Evolutionary conservation across 2,797 vertebrate species (phyloP), one percentile per base, ranked within the genome.

Genomic region (Pipistrellus pipistrellus): DNA sequence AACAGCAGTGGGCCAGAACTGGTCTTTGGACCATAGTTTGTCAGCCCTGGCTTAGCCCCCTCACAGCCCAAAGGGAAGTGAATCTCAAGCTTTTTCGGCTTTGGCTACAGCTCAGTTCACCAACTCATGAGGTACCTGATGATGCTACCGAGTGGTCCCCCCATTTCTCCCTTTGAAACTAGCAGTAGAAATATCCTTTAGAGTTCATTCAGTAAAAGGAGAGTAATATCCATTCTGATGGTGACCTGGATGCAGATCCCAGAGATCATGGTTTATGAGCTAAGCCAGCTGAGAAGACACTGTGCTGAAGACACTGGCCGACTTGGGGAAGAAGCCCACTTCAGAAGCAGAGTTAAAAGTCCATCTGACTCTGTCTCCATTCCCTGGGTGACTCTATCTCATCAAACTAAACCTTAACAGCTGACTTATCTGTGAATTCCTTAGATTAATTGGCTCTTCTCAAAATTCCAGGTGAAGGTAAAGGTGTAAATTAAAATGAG

Each of bases 401-500:
- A 57, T 91, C 81, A 84, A 38, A 76, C 64, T 66, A 85, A 85
- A 59, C 15, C 20, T n/a, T 76, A 93, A 83, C 8, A 93, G 35
- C 32, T 84, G 59, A 87, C 87, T 93, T 87, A 53, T 85, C 55
- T 92, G 23, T 85, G 77, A 82, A 48, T 77, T 87, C n/a, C 62
- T n/a, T 85, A 14, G 32, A 76, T 68, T 88, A 41, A 48, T 81
- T 90, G 55, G 46, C 59, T 71, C 23, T 91, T 90, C 41, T 85
- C 59, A 87, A 21, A 80, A 92, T 95, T 73, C 44, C 32, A 78
- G 62, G 27, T 82, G 80, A 82, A 94, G 30, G 20, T 57, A 86
- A 51, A 18, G 68, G 12, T 75, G 5, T 75, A 90, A 21, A 68
- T 86, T 59, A 38, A 95, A 91, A 85, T 88, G n/a, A 88, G 4